Evolutionary conservation across 1,140 invertebrate species (phyloP).

Genomic region (Drosophila malerkotliana): DNA sequence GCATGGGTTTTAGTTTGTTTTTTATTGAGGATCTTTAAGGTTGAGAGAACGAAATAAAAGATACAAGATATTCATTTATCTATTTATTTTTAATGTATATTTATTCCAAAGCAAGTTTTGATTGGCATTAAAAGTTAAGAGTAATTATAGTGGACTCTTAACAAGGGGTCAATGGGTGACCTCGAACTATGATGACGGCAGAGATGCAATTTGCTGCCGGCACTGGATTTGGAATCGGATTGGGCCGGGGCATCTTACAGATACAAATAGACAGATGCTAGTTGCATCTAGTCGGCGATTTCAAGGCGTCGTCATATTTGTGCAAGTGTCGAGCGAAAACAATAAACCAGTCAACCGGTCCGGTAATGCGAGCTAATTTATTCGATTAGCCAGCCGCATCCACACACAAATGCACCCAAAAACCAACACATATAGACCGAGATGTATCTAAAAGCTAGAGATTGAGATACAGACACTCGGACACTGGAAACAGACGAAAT

Average conservation of each 20-base stretch:
- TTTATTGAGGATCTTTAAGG: too few species aligned
- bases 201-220: neutral
- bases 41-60: too few species aligned
- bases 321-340: slow-evolving; percentile 34
- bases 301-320: slow-evolving; percentile 28
- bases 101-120: neutral
- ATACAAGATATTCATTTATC: too few species aligned
- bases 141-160: slow-evolving; percentile 4
- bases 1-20: too few species aligned
- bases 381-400: slow-evolving; percentile 64
- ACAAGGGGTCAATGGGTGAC: slow-evolving; percentile 21
- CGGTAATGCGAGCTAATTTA: slow-evolving; percentile 66
- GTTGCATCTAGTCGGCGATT: neutral
- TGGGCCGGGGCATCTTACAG: slow-evolving; percentile 3
- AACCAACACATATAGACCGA: neutral
- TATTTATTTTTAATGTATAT: too few species aligned
- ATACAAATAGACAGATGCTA: neutral
- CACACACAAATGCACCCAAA: slow-evolving; percentile 8
- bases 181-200: slow-evolving; percentile 29
- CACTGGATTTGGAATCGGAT: slow-evolving; percentile 7
- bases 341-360: slow-evolving; percentile 40
- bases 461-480: slow-evolving; percentile 13
- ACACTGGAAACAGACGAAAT: slow-evolving; percentile 4
- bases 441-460: neutral
- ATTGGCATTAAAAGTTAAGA: neutral